Percentiles rank a stretch among this genome's conserved stretches.
phyloP scores from a whole-genome alignment of 2,113 vertebrate species.

The Desmodus rotundus region DNA sequence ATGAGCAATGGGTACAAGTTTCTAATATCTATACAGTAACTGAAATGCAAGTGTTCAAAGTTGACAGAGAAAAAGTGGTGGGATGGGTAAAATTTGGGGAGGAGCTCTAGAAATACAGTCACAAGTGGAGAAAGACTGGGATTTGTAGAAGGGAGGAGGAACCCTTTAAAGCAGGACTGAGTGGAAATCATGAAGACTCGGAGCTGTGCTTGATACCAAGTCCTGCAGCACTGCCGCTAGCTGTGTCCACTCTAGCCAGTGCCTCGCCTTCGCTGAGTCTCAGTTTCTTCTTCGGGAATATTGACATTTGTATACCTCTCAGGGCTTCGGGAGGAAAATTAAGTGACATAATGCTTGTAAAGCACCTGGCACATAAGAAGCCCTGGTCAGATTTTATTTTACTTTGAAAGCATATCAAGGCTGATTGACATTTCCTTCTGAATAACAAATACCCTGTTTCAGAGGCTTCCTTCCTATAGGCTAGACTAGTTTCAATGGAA shows the following conservation, averaged over 20 bases:
- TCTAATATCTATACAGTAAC: not conserved
- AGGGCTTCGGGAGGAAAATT: not conserved
- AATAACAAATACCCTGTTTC: not conserved
- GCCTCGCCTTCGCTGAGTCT: not conserved
- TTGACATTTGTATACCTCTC: not conserved
- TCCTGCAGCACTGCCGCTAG: not conserved
- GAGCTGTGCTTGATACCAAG: not conserved
- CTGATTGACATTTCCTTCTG: not conserved
- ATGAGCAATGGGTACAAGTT: not conserved
- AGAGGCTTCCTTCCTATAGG: not conserved
- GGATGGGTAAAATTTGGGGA: not conserved
- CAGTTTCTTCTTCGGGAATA: not conserved
- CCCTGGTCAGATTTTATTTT: conserved; percentile 17
- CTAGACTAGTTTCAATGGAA: not conserved
- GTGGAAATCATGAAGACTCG: not conserved
- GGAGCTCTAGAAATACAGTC: not conserved
- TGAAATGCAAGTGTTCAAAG: not conserved
- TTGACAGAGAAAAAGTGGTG: not conserved
- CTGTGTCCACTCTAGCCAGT: not conserved
- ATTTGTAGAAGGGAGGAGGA: not conserved
- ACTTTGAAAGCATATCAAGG: not conserved
- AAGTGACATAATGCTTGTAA: not conserved
- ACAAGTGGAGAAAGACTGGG: not conserved
- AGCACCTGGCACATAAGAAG: not conserved
- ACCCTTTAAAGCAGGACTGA: not conserved